Base-by-base conservation (phyloP, 2,797 vertebrate species). In the Pseudopleuronectes americanus region DNA sequence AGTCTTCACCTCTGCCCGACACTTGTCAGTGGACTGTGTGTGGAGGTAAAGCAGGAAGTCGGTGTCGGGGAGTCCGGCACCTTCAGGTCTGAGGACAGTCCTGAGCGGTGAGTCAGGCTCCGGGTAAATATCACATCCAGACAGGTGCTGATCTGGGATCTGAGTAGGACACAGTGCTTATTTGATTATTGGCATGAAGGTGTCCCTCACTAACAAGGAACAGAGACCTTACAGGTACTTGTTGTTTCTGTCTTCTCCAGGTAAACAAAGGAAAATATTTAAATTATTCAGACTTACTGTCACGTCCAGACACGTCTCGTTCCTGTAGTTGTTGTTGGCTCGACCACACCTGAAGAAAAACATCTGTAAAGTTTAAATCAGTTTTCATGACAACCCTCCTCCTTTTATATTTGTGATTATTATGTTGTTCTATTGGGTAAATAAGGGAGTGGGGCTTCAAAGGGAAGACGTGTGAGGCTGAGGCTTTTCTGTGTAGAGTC, bases 41-140 rank as follows among this genome's bases (percentile, higher is more conserved):
- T 86, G 92, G 12, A 96, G 86, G 66, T 97, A 97, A 24, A 97
- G 83, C 74, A 97, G 84, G 80, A 96, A 96, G 82, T 97, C 95
- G 0, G 93, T 75, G 41, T 95, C 86, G 2, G 79, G 77, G 61
- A 96, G 68, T 74, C 96, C 96, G 0, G 64, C 43, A 8, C 96
- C 95, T 28, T 92, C 90, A 62, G 86, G 70, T 57, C 89, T 92
- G 52, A 96, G 64, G 19, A 88, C 64, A 10, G 76, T 84, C 47
- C 68, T 82, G 47, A 56, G 74, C 57, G 87, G 72, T 16, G 89
- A 89, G 10, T 95, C 90, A 3, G 91, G 80, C 47, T 92, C 87
- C 0, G 89, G 79, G 87, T 95, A 95, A 60, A 96, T 52, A 19
- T 86, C 82, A 68, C 92, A 96, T 59, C 95, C 95, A 22, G 66